Conservation (phyloP, 2,888 invertebrate species). For the Eilema caniola region DNA sequence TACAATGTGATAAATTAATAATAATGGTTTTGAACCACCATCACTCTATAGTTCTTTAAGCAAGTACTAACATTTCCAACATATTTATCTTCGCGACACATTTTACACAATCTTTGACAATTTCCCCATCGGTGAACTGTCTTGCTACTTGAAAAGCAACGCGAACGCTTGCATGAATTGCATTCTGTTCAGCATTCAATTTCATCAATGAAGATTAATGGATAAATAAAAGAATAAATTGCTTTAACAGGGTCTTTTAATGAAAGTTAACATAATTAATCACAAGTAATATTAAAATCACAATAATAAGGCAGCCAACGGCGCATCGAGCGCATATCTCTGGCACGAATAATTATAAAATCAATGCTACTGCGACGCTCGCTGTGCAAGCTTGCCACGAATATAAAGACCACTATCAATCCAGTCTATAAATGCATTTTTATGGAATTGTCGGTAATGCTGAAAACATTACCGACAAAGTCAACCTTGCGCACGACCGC, state of each 20-base stretch:
- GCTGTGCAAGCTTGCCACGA: neutral
- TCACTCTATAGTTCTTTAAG: too few relatives aligned
- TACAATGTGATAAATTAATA: too few relatives aligned
- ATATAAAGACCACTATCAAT: too few relatives aligned
- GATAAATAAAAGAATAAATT: neutral
- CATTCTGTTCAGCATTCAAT: neutral
- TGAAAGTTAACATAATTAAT: conserved; percentile 37
- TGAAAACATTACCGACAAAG: neutral
- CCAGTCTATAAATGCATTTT: neutral
- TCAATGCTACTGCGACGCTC: neutral
- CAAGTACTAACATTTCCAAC: too few relatives aligned
- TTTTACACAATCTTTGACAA: neutral
- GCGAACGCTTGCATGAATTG: too few relatives aligned
- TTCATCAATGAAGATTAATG: neutral
- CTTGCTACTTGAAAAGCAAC: too few relatives aligned
- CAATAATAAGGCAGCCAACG: neutral
- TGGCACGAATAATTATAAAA: neutral
- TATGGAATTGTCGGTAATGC: neutral
- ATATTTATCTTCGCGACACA: neutral
- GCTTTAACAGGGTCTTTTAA: conserved; percentile 36
- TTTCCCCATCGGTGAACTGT: neutral
- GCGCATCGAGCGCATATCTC: neutral
- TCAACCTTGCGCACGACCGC: too few relatives aligned
- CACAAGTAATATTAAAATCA: neutral
- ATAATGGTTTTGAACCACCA: too few relatives aligned